Conservation (phyloP, 2,888 invertebrate genomes). For the Cosmopolites sordidus region DNA sequence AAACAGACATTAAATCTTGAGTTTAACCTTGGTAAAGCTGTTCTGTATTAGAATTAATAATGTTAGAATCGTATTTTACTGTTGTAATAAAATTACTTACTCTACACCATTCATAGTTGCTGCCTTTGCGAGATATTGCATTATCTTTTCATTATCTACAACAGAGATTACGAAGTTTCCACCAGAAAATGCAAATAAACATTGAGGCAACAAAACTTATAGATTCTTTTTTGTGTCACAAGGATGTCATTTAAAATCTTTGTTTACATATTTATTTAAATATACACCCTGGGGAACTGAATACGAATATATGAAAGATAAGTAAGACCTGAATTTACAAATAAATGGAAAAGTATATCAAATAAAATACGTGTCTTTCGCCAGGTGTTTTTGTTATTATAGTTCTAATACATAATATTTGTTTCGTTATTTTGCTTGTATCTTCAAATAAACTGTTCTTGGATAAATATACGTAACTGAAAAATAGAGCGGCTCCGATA, state of each 20-base stretch:
- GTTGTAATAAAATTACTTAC: constrained; percentile 12
- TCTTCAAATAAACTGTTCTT: too few relatives aligned
- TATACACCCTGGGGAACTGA: constrained; percentile 16
- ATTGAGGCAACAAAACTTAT: too few relatives aligned
- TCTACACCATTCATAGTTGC: constrained; percentile 4
- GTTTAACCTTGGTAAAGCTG: constrained; percentile 8
- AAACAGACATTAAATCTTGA: constrained; percentile 10
- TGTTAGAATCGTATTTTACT: constrained; percentile 13
- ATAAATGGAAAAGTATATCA: constrained; percentile 21
- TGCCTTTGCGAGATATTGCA: constrained; percentile 9
- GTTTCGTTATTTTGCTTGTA: background rate
- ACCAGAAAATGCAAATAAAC: background rate
- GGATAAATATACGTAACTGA: too few relatives aligned
- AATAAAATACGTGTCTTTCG: constrained; percentile 6
- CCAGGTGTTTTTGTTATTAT: constrained; percentile 2
- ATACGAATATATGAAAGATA: constrained; percentile 16
- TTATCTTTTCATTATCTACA: constrained; percentile 6
- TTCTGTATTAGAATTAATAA: constrained; percentile 10
- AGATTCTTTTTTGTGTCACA: background rate
- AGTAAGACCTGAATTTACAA: constrained; percentile 19
- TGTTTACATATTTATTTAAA: constrained; percentile 23
- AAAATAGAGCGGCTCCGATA: too few relatives aligned
- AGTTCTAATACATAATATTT: too few relatives aligned
- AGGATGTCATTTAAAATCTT: constrained; percentile 16
- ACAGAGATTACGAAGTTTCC: background rate